Evolutionary conservation across 1,140 invertebrate genomes (phyloP), one percentile per base, ranked within the genome.

Genomic region (Mercenaria mercenaria): DNA sequence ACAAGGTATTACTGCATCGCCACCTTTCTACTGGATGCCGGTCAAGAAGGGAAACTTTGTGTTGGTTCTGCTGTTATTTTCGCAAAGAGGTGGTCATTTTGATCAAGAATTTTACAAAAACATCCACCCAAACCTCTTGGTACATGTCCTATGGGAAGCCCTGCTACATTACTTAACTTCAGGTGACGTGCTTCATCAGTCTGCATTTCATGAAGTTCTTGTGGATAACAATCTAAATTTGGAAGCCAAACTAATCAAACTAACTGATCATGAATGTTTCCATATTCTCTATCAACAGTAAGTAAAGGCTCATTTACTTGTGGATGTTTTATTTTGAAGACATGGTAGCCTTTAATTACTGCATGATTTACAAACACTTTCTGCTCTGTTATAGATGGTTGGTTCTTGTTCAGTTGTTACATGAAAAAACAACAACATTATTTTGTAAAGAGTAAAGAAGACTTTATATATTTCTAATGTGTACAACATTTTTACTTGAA

Each of bases 131-230:
- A 59, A n/a, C 47, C 37, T 41, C 81, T 41, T 61, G 69, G 88
- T 13, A 84, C 88, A 84, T 90, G 88, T 32, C 88, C 86, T 23
- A 80, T 59, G 8, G 86, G 86, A 8, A 88, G 56, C 26, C 76
- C 76, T 43, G 76, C 76, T 18, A 88, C 41, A 50, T 88, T 76
- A 67, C 20, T 69, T 18, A 80, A 39, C 18, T 69, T 81, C 20
- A 80, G 43, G 6, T 88, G 2, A 26, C 86, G 74, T 26, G 37
- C 50, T 81, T 61, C 29, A 41, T 88, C 86, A 64, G 86, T 88
- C n/a, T 23, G 41, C 20, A 50, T 32, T n/a, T 81, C 8, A 80
- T 64, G 74, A 6, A 88, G 0, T 23, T 88, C 34, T 15, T n/a
- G 4, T 37, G 6, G 2, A 84, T 43, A 84, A 0, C 0, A 8